These are phyloP conservation scores for Yponomeuta malinellus DNA, from an alignment of 2,888 invertebrate species.

Conservation along the genomic window DNA sequence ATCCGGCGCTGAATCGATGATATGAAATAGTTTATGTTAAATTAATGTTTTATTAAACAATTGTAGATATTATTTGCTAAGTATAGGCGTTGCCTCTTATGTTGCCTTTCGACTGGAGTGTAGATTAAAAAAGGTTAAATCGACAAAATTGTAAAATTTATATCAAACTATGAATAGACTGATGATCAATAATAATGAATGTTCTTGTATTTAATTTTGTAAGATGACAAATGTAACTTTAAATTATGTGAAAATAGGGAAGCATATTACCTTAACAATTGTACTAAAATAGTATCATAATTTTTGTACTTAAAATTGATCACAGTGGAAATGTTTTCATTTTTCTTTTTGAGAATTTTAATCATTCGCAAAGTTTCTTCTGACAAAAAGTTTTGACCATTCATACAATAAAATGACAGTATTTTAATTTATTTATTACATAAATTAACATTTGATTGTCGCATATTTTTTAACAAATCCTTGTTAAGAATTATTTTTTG, in stretches of 20 bases:
- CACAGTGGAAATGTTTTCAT: conserved; percentile 59
- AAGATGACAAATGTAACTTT: conserved; percentile 71
- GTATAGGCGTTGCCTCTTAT: conserved; percentile 55
- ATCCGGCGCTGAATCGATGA: conserved; percentile 33
- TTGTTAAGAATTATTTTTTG: conserved; percentile 55
- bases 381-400: conserved; percentile 28
- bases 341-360: conserved; percentile 65
- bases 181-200: conserved; percentile 73
- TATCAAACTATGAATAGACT: conserved; percentile 74
- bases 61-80: conserved; percentile 59
- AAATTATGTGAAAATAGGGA: conserved; percentile 63
- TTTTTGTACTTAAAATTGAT: conserved; percentile 69
- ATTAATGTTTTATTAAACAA: conserved; percentile 52
- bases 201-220: conserved; percentile 73
- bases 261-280: conserved; percentile 40
- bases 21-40: conserved; percentile 59
- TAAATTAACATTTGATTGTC: conserved; percentile 47
- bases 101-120: conserved; percentile 61
- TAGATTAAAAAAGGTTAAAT: conserved; percentile 62
- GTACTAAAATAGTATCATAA: conserved; percentile 44
- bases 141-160: conserved; percentile 73
- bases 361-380: conserved; percentile 27
- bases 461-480: conserved; percentile 38
- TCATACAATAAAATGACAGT: conserved; percentile 57
- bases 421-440: conserved; percentile 67